Base-by-base conservation (phyloP, 2,888 invertebrate species). In the Hyposoter didymator region DNA sequence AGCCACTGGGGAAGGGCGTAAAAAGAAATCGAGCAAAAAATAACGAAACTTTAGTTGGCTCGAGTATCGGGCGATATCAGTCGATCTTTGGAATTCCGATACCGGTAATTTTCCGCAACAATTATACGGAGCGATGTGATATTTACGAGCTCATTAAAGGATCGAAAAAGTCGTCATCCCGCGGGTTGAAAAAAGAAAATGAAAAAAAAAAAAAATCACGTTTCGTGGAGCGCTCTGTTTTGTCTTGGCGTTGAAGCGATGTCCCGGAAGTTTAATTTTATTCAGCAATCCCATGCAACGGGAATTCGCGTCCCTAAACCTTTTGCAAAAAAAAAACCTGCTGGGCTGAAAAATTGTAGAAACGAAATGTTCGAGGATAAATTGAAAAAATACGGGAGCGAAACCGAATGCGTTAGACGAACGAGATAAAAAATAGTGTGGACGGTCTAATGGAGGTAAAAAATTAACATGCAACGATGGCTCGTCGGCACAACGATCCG, bases 401-500 rank as follows among this genome's bases (percentile, higher is more conserved):
- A 79, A 82, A 82, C 78, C 67, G 70, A 78, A 84, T 39, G 45
- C 39, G 49, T 73, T 62, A n/a, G 59, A 74, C 12, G 66, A 45
- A 45, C 47, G 39, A 28, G 55, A 59, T 22, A 66, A 55, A 75
- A 62, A 45, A 43, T 52, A 66, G 35, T 19, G 4, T 19, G 32
- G 45, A 14, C 17, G 39, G 28, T 55, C n/a, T 35, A 59, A 64
- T 45, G 49, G 69, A 49, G 81, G 64, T 74, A 84, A 81, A 84
- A 84, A 84, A 84, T 82, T 72, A 84, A 82, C 78, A 78, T 74
- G 84, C 67, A 74, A 76, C 78, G 78, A 80, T 80, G 73, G 74
- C 80, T 47, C 22, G 52, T 82, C 72, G 75, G 67, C 45, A 64
- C 79, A 73, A 75, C 76, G 75, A 89, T 89, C 87, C 87, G 88